Conservation (phyloP, 2,888 invertebrate genomes). For the Pammene aurita region DNA sequence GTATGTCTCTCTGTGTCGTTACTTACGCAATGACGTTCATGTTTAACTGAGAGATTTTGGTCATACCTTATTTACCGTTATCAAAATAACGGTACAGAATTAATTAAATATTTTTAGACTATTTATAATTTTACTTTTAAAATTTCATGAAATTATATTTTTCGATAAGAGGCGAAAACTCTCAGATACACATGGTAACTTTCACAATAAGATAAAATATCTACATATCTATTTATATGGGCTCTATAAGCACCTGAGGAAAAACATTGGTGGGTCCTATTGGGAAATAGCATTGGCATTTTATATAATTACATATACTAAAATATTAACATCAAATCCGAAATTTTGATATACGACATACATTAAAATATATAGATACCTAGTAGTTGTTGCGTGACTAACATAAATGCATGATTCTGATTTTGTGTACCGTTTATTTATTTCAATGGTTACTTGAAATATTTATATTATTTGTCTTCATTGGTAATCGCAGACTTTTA, state of each 20-base stretch:
- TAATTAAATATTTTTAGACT: not conserved
- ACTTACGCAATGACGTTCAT: conserved; percentile 29
- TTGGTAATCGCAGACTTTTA: conserved; percentile 4
- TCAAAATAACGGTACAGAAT: not conserved
- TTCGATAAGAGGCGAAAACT: not conserved
- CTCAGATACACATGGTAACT: conserved; percentile 23
- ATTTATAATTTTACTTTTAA: not conserved
- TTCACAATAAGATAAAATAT: conserved; percentile 33
- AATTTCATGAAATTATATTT: too few species aligned
- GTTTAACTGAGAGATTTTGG: conserved; percentile 26
- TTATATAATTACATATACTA: conserved; percentile 32
- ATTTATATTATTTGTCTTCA: conserved; percentile 1
- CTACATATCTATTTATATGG: conserved; percentile 40
- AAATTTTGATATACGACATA: conserved; percentile 16
- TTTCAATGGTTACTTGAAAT: conserved; percentile 23
- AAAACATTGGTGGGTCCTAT: conserved; percentile 34
- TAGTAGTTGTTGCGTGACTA: conserved; percentile 44
- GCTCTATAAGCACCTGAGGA: conserved; percentile 36
- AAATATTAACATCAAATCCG: conserved; percentile 38
- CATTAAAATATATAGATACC: conserved; percentile 10
- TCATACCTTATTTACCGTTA: conserved; percentile 1
- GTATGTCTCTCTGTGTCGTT: conserved; percentile 58
- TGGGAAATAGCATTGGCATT: conserved; percentile 40
- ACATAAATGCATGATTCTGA: conserved; percentile 43
- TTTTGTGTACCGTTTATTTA: conserved; percentile 33